Evolutionary conservation across 2,113 vertebrate genomes (phyloP), one percentile per base, ranked within the genome.

Genomic region (Silurus glanis): DNA sequence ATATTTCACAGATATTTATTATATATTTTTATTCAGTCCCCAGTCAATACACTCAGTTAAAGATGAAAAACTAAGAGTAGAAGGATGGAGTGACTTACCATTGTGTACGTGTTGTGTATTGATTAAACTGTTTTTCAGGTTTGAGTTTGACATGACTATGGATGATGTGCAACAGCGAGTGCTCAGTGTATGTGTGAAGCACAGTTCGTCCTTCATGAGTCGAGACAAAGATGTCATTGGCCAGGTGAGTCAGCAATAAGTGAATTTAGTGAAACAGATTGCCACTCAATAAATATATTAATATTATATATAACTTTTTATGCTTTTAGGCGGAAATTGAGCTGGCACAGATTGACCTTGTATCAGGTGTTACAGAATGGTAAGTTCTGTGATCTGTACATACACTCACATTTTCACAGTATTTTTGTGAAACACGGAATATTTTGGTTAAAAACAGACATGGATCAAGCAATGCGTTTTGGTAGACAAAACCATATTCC

Each of bases 111-210:
- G 28, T 82, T 19, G 56, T 86, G 51, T 25, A 23, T 5, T 56
- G 14, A 59, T 19, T 71, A 25, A 25, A 81, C 79, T 82, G 28
- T 80, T 76, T 28, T 55, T 49, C 82, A 97, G 97, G 92, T 97
- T 97, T 88, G 97, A 97, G 86, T 98, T 96, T 92, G 95, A 96
- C 12, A n/a, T 98, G 66, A 83, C 95, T 19, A 9, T 92, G 82
- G 96, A 96, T 0, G 97, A 97, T 56, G 90, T 89, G 0, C 91
- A 88, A 3, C 93, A 92, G 84, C 92, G 93, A 72, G 92, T 90
- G 84, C 95, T 98, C 83, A 95, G 95, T 17, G 91, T 96, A 2
- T 94, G 95, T 0, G 96, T 98, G 88, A 98, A 97, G 91, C 96
- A 97, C 83, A 95, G 91, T 0, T 90, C 94, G 6, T 97, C 97